A percentile compares a stretch with the other conserved stretches of the same genome.
Evolutionary conservation across 2,797 vertebrate genomes (phyloP).

Genomic region (Chiroxiphia lanceolata): DNA sequence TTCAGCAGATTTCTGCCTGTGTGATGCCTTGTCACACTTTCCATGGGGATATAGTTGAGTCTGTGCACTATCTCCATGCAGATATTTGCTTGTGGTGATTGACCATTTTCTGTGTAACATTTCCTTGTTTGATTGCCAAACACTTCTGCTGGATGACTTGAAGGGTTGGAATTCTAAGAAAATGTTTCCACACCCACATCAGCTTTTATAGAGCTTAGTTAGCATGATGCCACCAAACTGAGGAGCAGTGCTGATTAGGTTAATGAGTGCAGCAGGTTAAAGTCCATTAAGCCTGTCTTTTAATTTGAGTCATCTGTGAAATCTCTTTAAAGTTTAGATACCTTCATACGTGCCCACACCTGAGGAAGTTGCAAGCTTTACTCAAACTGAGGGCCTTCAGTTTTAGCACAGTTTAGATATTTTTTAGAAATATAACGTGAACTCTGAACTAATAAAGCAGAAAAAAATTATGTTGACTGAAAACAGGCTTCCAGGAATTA

Average conservation of each 20-base stretch:
- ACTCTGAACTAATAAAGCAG: background rate
- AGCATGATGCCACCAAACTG: background rate
- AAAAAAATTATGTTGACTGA: background rate
- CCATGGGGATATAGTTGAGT: accelerated
- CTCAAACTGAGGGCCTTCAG: background rate
- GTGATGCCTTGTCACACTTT: background rate
- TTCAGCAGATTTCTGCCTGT: background rate
- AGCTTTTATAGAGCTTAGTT: background rate
- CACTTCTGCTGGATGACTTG: background rate
- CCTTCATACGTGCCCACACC: background rate
- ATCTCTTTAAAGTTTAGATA: background rate
- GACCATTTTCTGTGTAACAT: background rate
- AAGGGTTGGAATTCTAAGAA: conserved; percentile 38
- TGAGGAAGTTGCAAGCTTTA: background rate
- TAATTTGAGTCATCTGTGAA: background rate
- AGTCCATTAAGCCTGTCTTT: background rate
- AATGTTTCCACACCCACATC: conserved; percentile 9
- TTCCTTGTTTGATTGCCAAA: conserved; percentile 51
- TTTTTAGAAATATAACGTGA: background rate
- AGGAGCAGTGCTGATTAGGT: background rate
- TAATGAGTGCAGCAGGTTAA: background rate
- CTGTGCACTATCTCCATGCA: background rate
- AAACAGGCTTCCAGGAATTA: background rate
- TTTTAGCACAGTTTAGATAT: background rate
- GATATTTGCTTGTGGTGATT: background rate